These are phyloP conservation scores for Acrobasis consociella DNA, from an alignment of 2,888 invertebrate genomes.

Conservation along the genomic window DNA sequence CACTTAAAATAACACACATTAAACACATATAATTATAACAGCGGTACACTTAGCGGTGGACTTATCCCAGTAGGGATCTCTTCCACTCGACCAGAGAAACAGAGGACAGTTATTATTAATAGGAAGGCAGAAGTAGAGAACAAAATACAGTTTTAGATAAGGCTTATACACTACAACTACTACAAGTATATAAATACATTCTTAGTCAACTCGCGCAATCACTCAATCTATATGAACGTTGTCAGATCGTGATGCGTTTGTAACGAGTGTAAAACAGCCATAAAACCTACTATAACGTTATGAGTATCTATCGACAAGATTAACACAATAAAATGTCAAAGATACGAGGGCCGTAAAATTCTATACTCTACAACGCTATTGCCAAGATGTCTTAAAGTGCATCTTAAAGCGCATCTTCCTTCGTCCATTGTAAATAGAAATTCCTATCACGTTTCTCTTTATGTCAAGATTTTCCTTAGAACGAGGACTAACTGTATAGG, in stretches of 20 bases:
- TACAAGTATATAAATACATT: too few species aligned
- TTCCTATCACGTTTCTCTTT: background rate
- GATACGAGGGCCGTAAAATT: constrained; percentile 14
- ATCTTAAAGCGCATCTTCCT: background rate
- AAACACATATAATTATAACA: too few species aligned
- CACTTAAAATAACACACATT: too few species aligned
- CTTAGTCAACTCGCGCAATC: background rate
- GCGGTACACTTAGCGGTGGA: too few species aligned
- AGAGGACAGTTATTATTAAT: too few species aligned
- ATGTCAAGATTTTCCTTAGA: background rate
- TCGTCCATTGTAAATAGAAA: background rate
- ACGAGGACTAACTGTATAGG: too few species aligned
- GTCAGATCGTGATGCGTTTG: background rate
- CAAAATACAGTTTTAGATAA: too few species aligned
- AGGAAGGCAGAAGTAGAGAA: too few species aligned
- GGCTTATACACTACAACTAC: too few species aligned
- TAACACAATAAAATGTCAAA: constrained; percentile 16
- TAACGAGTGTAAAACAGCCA: constrained; percentile 16
- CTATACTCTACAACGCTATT: background rate
- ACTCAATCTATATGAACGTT: background rate
- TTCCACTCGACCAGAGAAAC: too few species aligned
- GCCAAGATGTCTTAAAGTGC: constrained; percentile 10
- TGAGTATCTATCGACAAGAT: constrained; percentile 5
- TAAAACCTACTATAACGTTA: constrained; percentile 9
- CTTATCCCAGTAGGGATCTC: too few species aligned